phyloP scores from a whole-genome alignment of 2,113 vertebrate species.

The Alethe castanea region DNA sequence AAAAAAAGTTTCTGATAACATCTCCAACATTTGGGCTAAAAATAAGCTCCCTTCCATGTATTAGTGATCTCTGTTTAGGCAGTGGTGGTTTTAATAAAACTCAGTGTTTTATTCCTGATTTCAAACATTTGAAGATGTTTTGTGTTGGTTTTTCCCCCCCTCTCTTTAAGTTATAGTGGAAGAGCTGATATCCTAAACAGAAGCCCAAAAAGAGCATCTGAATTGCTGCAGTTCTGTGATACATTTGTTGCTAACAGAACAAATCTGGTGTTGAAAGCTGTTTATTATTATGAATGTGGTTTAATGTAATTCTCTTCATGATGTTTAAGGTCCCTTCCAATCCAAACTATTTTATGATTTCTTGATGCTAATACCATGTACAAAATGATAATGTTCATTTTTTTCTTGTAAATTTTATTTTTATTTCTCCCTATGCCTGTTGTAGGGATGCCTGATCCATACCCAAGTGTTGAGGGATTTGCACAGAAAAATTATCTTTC shows the following conservation, averaged over 20 bases:
- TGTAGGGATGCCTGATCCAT: background rate
- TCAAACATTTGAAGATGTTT: background rate
- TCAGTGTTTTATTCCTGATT: background rate
- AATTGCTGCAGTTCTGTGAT: background rate
- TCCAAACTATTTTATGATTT: background rate
- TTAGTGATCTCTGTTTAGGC: background rate
- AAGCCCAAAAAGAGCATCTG: background rate
- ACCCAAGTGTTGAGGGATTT: background rate
- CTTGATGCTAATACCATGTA: background rate
- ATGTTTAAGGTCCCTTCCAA: background rate
- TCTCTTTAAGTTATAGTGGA: background rate
- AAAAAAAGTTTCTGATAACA: background rate
- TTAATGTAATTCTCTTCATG: background rate
- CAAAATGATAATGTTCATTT: background rate
- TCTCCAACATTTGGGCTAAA: background rate
- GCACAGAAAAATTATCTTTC: background rate
- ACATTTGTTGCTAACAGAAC: background rate
- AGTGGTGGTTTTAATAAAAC: background rate
- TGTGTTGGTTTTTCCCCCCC: accelerated
- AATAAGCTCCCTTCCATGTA: background rate
- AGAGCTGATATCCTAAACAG: background rate
- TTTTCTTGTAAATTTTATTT: background rate
- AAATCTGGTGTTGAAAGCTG: background rate
- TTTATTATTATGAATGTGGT: background rate
- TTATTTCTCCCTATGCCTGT: background rate